Evolutionary conservation across 2,113 vertebrate genomes (phyloP).

Genomic region (Chrysemys picta): DNA sequence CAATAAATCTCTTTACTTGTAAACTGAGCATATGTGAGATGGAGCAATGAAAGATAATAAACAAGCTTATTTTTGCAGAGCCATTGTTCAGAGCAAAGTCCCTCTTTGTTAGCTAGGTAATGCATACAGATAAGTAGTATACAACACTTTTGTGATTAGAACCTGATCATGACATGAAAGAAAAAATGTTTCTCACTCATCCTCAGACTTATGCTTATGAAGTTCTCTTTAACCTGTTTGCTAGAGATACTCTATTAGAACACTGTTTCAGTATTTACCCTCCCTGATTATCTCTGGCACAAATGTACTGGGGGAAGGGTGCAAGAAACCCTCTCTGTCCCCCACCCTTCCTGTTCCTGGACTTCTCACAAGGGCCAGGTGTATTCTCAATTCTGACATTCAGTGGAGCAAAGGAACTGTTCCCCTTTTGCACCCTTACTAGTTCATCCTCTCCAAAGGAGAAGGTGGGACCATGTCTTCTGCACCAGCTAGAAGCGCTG

Average conservation of each 20-base stretch:
- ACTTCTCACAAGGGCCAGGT: accelerated
- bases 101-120: background rate
- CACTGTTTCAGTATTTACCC: background rate
- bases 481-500: background rate
- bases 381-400: accelerated
- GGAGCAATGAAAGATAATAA: background rate
- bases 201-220: background rate
- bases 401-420: background rate
- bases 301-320: accelerated
- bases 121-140: accelerated
- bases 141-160: background rate
- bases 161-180: background rate
- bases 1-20: background rate
- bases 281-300: background rate
- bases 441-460: background rate
- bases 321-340: background rate
- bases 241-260: background rate
- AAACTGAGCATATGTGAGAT: background rate
- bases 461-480: background rate
- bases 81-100: background rate
- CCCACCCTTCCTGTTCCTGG: background rate
- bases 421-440: too few relatives aligned
- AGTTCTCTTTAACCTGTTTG: background rate
- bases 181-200: background rate
- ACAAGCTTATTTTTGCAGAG: background rate